Evolutionary conservation across 1,140 invertebrate species (phyloP), one percentile per base, ranked within the genome.

Genomic region (Neomicropteryx cornuta): DNA sequence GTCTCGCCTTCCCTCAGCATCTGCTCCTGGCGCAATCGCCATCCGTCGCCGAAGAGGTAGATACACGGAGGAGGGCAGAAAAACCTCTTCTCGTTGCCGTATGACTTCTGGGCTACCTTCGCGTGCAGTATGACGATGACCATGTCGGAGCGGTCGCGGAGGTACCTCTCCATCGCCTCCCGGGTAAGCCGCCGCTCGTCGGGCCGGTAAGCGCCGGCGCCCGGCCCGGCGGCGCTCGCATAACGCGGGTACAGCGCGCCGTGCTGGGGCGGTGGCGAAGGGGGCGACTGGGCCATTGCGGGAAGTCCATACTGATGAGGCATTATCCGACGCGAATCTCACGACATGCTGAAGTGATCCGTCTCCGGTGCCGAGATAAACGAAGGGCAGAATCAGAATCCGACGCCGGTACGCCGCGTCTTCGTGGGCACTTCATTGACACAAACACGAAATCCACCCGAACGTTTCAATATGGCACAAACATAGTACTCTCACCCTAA

Each of bases 51-150:
- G 58, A 91, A 90, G 23, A 99, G 67, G 66, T 99, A 99, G 49
- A 99, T 97, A 62, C 95, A 99, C 0, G 97, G 97, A 1, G 97
- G 97, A 1, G 97, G 97, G 58, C 96, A 99, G 67, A 99, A 99
- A 68, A 99, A 99, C 41, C 96, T 74, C 66, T 99, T 99, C 58
- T 99, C 97, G 65, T 98, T 99, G 33, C 97, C 97, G 62, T 99
- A 99, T 0, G 95, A 98, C 56, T 99, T 99, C 62, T 99, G 97
- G 13, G 97, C 96, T 19, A 92, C 87, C 75, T 99, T 99, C 4
- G 97, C 97, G 69, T 99, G 96, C 33, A 98, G 71, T 40, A 99
- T 97, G 3, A 97, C 90, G 16, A 99, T 81, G 3, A 94, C 82
- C 83, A 97, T 93, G 59, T 98, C 94, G 45, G 87, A 88, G 48